Evolutionary conservation across 2,888 invertebrate species (phyloP).

Genomic region (Coleophora deauratella): DNA sequence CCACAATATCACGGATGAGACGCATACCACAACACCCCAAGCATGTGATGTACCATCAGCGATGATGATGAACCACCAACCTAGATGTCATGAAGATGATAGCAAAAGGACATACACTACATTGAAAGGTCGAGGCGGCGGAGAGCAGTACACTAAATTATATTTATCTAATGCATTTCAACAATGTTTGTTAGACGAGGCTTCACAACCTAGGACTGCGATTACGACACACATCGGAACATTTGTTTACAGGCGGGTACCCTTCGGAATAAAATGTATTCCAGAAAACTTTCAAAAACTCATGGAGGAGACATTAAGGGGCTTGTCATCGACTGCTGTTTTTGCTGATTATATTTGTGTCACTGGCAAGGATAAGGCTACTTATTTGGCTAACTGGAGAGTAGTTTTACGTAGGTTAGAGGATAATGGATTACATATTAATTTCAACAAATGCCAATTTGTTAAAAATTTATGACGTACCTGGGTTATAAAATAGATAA

Average conservation of each 20-base stretch:
- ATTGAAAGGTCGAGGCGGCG: no score
- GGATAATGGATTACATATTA: conserved; percentile 10
- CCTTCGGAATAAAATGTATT: conserved; percentile 16
- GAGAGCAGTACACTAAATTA: no score
- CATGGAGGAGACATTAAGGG: conserved; percentile 8
- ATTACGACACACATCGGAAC: conserved; percentile 9
- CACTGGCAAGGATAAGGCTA: conserved; percentile 1
- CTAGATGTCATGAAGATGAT: no score
- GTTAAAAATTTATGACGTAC: conserved; percentile 10
- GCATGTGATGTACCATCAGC: no score
- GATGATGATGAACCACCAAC: no score
- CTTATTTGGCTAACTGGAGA: conserved; percentile 6
- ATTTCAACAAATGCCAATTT: conserved; percentile 1
- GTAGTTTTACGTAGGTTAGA: conserved; percentile 8
- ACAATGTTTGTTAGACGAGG: conserved; percentile 15
- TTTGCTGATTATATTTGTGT: conserved; percentile 17
- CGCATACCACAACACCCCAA: no score
- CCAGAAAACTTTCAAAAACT: conserved; percentile 9
- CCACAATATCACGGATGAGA: no score
- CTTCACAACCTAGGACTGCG: conserved; percentile 15
- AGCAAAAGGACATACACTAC: no score
- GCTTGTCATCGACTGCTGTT: conserved; percentile 10
- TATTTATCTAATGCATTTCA: conserved; percentile 21
- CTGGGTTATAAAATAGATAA: conserved; percentile 15
- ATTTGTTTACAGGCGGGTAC: conserved; percentile 14